Evolutionary conservation across 2,113 vertebrate species (phyloP), one percentile per base, ranked within the genome.

Genomic region (Ardeotis arabs): DNA sequence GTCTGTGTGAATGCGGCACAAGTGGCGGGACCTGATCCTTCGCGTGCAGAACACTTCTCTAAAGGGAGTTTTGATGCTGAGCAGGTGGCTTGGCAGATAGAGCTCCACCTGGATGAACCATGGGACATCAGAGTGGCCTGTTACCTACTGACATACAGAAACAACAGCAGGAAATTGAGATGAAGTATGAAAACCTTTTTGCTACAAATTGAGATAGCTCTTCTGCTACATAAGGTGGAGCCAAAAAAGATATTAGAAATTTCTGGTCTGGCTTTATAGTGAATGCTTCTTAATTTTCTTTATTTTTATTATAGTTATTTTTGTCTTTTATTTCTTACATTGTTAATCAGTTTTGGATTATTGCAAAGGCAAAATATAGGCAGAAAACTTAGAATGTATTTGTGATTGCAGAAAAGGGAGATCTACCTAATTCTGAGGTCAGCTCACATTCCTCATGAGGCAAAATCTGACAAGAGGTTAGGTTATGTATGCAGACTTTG

Each of bases 71-170:
- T 24, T 67, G 88, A 52, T 75, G 76, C 56, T 86, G 92, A 88
- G 78, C 84, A 93, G 70, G 87, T 94, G 91, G 90, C 78, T 69
- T 81, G 73, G 76, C 85, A 94, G 73, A 88, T 25, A 96, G 60
- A 84, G 13, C 56, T 94, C 79, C 85, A 84, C 92, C 90, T 95
- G 88, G 63, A 60, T 86, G 81, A 94, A 37, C 76, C 73, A 50
- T 82, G 69, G 84, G 86, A 50, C 37, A 58, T 59, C 76, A 31
- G 67, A 84, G 49, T 49, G 72, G 37, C 29, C 53, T 37, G 44
- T 89, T 90, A 80, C 73, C 60, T 86, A 94, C 60, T 87, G 93
- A 72, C 69, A 52, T 44, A 72, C 62, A 92, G 86, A 76, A 96
- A 86, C 55, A 25, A 33, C 56, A 53, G 88, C 66, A 95, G 73